Evolutionary conservation across 2,888 invertebrate species (phyloP), one percentile per base, ranked within the genome.

Genomic region (Stenurella melanura): DNA sequence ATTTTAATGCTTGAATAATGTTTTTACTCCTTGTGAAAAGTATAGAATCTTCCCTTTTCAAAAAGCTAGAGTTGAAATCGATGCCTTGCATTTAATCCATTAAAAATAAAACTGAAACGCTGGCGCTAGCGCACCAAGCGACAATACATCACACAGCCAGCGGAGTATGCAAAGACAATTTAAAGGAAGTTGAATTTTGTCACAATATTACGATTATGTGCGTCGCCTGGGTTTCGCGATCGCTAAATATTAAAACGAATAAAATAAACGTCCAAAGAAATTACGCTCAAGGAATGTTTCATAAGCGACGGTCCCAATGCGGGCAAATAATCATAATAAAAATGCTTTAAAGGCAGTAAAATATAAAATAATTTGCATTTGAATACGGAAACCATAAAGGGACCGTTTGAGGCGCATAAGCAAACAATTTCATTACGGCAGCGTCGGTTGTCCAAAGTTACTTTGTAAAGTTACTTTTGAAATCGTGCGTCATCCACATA

Each of bases 361-460:
- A 30, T 69, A 57, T 69, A 66, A 75, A 75, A 78, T 71, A 75
- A 78, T 71, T 73, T 71, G 56, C 73, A 74, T 76, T 73, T 76
- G 78, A 69, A 76, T 73, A 71, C 61, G 71, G 74, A 74, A 57
- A 70, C 73, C 73, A 73, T 76, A 68, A 74, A 78, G 71, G 76
- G 72, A 57, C 26, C 67, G 66, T 63, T 75, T 61, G 66, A 70
- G 18, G 67, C 34, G 56, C n/a, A 63, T 50, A 69, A 67, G 73
- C 70, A 70, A 78, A 78, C 75, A 78, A 76, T 78, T 78, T 74
- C 76, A 73, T 76, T 76, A 76, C 15, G 21, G 21, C 21, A 9
- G 57, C n/a, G 21, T 30, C 38, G 21, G 30, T 21, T n/a, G 30
- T 56, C 68, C 34, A 57, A 69, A 69, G 69, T 69, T 69, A 69